Conservation (phyloP, 2,113 vertebrate species). For the Trichechus manatus region DNA sequence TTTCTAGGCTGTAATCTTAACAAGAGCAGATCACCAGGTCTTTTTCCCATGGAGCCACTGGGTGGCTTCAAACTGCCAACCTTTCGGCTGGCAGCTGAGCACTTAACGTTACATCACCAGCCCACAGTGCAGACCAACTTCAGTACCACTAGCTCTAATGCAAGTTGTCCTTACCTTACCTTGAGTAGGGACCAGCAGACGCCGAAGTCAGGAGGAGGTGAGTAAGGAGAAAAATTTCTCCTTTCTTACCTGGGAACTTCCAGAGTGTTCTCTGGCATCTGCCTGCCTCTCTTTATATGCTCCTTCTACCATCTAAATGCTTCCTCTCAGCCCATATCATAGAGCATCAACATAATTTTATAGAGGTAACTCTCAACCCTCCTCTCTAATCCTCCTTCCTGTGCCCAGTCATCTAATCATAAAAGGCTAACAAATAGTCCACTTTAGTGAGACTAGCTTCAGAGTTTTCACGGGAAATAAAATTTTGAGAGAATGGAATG, state of each 20-base stretch:
- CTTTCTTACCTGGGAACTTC: background rate
- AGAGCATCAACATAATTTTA: background rate
- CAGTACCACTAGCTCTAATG: background rate
- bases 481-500: background rate
- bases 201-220: background rate
- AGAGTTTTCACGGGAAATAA: background rate
- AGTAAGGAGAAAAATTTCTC: background rate
- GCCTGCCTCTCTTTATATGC: background rate
- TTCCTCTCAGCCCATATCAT: background rate
- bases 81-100: background rate
- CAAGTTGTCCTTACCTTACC: background rate
- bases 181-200: background rate
- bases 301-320: background rate
- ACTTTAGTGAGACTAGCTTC: background rate
- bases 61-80: background rate
- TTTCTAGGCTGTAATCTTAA: background rate
- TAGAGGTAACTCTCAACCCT: background rate
- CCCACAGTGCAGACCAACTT: background rate
- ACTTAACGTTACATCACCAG: background rate
- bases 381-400: background rate
- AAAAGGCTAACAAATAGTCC: background rate
- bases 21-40: background rate
- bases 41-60: background rate
- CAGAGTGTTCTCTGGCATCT: background rate
- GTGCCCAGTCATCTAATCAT: background rate